phyloP scores from a whole-genome alignment of 1,140 invertebrate species.

The Parasteatoda tepidariorum region DNA sequence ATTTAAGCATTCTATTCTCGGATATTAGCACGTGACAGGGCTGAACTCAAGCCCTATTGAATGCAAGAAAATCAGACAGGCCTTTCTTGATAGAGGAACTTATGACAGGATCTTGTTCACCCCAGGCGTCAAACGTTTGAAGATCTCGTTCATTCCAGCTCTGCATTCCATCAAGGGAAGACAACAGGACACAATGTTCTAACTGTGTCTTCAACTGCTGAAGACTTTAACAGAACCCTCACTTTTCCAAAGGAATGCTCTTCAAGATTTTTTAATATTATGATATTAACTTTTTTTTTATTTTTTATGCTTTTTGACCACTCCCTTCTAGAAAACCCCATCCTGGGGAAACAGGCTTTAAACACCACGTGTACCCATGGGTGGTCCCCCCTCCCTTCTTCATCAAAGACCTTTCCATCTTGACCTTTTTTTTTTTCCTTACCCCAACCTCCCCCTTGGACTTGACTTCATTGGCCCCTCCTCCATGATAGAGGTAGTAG shows the following conservation, averaged over 20 bases:
- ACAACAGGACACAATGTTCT: conserved; percentile 46
- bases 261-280: conserved; percentile 47
- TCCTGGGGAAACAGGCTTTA: conserved; percentile 12
- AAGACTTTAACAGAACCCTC: conserved; percentile 37
- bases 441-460: neutral
- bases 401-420: conserved; percentile 16
- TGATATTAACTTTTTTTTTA: conserved; percentile 33
- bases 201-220: conserved; percentile 15
- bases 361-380: conserved; percentile 47
- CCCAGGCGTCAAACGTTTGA: conserved; percentile 16
- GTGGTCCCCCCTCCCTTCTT: conserved; percentile 38
- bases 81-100: neutral
- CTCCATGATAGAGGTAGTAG: neutral
- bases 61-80: neutral
- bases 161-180: conserved; percentile 44
- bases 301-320: conserved; percentile 10
- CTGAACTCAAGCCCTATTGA: neutral
- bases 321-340: conserved; percentile 18
- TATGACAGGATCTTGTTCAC: conserved; percentile 37
- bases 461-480: conserved; percentile 11
- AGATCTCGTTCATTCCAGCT: conserved; percentile 35
- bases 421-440: conserved; percentile 29
- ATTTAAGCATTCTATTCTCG: neutral
- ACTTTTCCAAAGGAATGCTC: conserved; percentile 24
- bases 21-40: neutral